Conservation (phyloP, 2,113 vertebrate genomes). For the Progne subis region DNA sequence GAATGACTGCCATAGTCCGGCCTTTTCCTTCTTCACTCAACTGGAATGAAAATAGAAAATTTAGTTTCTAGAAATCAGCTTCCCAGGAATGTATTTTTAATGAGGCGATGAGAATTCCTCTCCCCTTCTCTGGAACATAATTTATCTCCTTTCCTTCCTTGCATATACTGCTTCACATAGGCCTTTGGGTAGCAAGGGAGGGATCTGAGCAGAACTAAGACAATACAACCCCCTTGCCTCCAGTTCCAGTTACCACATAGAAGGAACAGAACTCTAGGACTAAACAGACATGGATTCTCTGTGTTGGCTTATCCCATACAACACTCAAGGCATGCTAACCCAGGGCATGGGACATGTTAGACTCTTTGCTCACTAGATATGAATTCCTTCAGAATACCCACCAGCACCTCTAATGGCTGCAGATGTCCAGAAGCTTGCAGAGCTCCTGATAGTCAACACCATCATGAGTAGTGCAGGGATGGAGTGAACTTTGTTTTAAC, state of each 20-base stretch:
- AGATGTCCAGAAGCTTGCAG: not conserved
- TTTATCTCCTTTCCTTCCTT: not conserved
- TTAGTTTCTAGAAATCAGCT: not conserved
- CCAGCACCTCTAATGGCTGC: not conserved
- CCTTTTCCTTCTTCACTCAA: not conserved
- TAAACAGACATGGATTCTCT: not conserved
- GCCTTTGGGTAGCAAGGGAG: not conserved
- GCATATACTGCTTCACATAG: not conserved
- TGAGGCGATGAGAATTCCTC: not conserved
- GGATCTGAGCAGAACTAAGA: not conserved
- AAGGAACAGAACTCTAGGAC: not conserved
- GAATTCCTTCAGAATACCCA: not conserved
- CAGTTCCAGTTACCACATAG: not conserved
- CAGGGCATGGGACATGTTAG: not conserved
- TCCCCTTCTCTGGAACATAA: not conserved
- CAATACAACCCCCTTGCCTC: not conserved
- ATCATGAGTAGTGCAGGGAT: not conserved
- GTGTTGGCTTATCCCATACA: not conserved
- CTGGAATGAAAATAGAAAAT: not conserved
- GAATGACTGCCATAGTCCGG: not conserved
- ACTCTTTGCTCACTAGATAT: not conserved
- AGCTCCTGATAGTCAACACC: not conserved
- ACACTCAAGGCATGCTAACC: not conserved
- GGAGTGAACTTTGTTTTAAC: not conserved
- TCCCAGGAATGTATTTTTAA: not conserved